Base-by-base conservation (phyloP, 2,888 invertebrate species). In the Acanthacorydalis orientalis region DNA sequence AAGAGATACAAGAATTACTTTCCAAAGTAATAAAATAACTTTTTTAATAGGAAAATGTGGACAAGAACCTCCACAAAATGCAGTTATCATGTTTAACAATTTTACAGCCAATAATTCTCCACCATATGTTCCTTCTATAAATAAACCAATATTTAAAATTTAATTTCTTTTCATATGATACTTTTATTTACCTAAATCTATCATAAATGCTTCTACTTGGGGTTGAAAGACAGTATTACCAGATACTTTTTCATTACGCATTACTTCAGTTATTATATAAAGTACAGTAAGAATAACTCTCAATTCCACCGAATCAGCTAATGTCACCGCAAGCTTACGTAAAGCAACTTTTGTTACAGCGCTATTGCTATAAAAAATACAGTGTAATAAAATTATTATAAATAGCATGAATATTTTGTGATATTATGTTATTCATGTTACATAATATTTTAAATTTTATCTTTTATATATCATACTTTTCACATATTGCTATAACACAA, bases 41-140 rank as follows among this genome's bases (percentile, higher is more conserved):
- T 98, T 99, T 64, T 95, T 96, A 80, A 98, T 96, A 3, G 98
- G 98, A 68, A 93, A 97, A 69, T 97, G 95, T 14, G 96, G 92
- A 7, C 91, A 87, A 31, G 85, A 82, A 1, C 96, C 96, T 56
- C 91, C 89, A 67, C 97, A 97, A 62, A 97, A 92, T 55, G 86
- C 79, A 33, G 93, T 93, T 31, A 97, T 89, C 96, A 98, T 96
- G 53, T 88, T 84, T 50, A 98, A 75, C 46, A 98, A 71, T 59
- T 91, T 88, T 3, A 95, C 82, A 35, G 88, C 81, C 31, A 96
- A 65, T 49, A 91, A 65, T 62, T 93, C 93, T 57, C 93, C 91
- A 31, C 82, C 79, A 46, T 70, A 65, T 7, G 75, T 68, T 59
- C 70, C 69, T 49, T 73, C 69, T 23, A 6, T 23, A 23, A 23